Conservation (phyloP, 2,797 vertebrate species). For the Xenopus petersii region DNA sequence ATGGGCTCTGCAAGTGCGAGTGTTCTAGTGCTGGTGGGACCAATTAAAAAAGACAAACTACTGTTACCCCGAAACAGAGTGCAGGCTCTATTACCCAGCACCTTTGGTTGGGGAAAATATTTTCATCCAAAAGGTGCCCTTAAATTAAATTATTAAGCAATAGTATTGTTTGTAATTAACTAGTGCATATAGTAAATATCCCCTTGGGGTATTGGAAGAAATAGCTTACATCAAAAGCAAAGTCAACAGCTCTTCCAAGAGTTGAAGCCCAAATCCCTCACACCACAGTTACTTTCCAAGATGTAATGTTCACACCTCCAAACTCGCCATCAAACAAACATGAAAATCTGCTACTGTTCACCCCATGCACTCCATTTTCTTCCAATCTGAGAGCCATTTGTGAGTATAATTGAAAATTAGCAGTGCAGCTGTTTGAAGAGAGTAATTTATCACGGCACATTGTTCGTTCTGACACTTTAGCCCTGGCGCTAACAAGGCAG, state of each 20-base stretch:
- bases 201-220: not conserved
- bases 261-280: constrained; percentile 50
- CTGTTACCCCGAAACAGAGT: too few relatives aligned
- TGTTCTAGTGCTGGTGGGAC: too few relatives aligned
- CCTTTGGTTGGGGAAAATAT: too few relatives aligned
- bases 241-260: not conserved
- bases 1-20: too few relatives aligned
- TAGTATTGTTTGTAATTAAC: too few relatives aligned
- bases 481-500: constrained; percentile 92
- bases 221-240: too few relatives aligned
- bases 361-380: constrained; percentile 87
- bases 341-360: constrained; percentile 78
- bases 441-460: constrained; percentile 98
- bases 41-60: too few relatives aligned
- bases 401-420: constrained; percentile 99
- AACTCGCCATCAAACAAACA: constrained; percentile 78
- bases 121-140: too few relatives aligned
- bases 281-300: constrained; percentile 60
- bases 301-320: constrained; percentile 56
- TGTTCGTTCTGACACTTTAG: constrained; percentile 97
- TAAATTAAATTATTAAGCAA: too few relatives aligned
- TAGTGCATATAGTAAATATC: not conserved
- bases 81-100: too few relatives aligned
- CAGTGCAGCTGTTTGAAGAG: constrained; percentile 93
- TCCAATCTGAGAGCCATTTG: constrained; percentile 95